A percentile compares a stretch with the other conserved stretches of the same genome.
phyloP scores from a whole-genome alignment of 2,888 invertebrate species.

The Odiellus spinosus region DNA sequence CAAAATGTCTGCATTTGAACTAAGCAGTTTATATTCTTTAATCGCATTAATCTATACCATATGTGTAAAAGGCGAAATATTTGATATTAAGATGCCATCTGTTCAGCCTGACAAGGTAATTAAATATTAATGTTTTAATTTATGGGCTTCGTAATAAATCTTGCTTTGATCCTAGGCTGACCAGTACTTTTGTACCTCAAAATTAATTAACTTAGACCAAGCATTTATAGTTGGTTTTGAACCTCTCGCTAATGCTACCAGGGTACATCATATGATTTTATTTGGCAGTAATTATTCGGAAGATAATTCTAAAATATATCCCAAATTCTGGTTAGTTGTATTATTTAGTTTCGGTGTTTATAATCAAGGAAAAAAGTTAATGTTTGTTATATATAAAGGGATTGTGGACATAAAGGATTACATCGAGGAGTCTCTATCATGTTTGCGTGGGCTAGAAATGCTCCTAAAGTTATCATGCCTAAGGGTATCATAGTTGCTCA shows the following conservation, averaged over 20 bases:
- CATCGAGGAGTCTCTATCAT: constrained; percentile 34
- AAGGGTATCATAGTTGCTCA: constrained; percentile 23
- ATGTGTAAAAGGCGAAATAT: too few species aligned
- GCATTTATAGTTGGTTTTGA: constrained; percentile 33
- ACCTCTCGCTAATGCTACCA: constrained; percentile 37
- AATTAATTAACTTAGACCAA: neutral
- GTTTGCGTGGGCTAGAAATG: constrained; percentile 45
- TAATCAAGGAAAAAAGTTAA: neutral
- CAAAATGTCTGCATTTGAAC: too few species aligned
- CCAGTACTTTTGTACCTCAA: constrained; percentile 6
- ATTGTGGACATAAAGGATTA: constrained; percentile 33
- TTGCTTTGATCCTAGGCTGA: neutral
- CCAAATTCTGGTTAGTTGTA: constrained; percentile 16
- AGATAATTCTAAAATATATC: constrained; percentile 14
- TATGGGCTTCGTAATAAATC: too few species aligned
- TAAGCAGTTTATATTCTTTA: too few species aligned
- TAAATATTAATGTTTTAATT: neutral
- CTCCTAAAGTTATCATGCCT: constrained; percentile 38
- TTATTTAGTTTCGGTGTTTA: constrained; percentile 24
- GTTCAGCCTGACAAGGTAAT: constrained; percentile 16
- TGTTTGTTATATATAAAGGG: neutral
- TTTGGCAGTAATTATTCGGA: constrained; percentile 37
- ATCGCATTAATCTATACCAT: too few species aligned
- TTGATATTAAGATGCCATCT: constrained; percentile 17
- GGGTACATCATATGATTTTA: constrained; percentile 42